Evolutionary conservation across 1,140 invertebrate genomes (phyloP).

Genomic region (Brachionus asplanchnoidis): DNA sequence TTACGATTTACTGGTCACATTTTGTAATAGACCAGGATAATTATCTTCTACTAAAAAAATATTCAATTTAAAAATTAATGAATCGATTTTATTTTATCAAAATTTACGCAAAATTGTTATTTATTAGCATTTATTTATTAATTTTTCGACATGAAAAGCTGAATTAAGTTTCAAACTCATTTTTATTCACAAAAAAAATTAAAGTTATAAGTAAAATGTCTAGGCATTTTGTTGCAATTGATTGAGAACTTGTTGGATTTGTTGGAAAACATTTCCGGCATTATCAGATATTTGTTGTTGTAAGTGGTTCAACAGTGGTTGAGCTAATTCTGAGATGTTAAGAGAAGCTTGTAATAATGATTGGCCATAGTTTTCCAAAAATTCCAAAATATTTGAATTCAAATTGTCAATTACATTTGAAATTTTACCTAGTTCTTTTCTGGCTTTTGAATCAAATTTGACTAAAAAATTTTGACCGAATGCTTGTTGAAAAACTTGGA

Average conservation of each 20-base stretch:
- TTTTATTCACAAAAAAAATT: not conserved
- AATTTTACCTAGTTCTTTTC: not conserved
- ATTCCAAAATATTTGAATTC: not conserved
- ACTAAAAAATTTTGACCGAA: constrained; percentile 5
- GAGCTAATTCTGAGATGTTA: not conserved
- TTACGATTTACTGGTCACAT: no score
- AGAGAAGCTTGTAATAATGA: not conserved
- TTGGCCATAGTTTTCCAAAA: constrained; percentile 21
- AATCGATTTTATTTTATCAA: no score
- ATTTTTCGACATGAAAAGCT: not conserved
- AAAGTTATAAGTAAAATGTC: not conserved
- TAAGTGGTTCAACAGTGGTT: not conserved
- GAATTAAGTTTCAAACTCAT: not conserved
- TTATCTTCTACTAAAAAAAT: no score
- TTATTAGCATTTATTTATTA: not conserved
- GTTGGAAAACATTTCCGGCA: constrained; percentile 12
- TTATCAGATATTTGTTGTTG: not conserved
- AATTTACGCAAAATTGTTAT: not conserved
- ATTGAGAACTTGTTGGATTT: constrained; percentile 11
- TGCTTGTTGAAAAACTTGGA: not conserved
- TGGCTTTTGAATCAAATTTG: not conserved
- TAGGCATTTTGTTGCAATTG: not conserved
- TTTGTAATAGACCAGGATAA: no score
- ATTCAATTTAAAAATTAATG: no score
- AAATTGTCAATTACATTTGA: not conserved